A percentile compares a stretch with the other conserved stretches of the same genome.
These are phyloP conservation scores for Parthenolecanium corni DNA, from an alignment of 2,888 invertebrate species.

Conservation along the genomic window DNA sequence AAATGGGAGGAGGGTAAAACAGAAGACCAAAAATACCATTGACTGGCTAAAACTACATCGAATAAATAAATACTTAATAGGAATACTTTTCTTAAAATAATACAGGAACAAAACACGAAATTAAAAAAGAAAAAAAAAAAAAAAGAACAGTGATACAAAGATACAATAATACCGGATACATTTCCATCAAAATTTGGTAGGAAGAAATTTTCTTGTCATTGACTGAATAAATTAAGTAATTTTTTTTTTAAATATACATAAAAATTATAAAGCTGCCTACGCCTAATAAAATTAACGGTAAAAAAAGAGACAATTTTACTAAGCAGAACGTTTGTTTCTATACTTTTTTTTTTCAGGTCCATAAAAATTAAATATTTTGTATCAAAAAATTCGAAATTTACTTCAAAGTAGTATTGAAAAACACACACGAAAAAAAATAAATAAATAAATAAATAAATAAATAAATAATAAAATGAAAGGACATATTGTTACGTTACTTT, in stretches of 20 bases:
- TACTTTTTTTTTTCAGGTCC: too few species aligned
- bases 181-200: neutral
- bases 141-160: neutral
- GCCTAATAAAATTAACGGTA: conserved; percentile 11
- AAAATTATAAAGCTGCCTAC: neutral
- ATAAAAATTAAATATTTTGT: conserved; percentile 1
- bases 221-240: conserved; percentile 4
- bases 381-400: conserved; percentile 12
- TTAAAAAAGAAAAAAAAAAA: neutral
- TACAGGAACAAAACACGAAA: conserved; percentile 13
- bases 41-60: neutral
- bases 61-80: conserved; percentile 11
- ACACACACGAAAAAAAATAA: neutral
- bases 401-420: conserved; percentile 2
- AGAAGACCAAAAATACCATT: neutral
- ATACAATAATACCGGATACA: conserved; percentile 2
- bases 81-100: conserved; percentile 17
- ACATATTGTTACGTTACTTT: neutral
- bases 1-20: neutral
- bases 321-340: neutral
- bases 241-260: neutral
- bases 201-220: neutral
- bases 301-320: too few species aligned
- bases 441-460: neutral
- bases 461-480: neutral